Conservation (phyloP, 2,888 invertebrate genomes). For the Caenorhabditis zanzibari region DNA sequence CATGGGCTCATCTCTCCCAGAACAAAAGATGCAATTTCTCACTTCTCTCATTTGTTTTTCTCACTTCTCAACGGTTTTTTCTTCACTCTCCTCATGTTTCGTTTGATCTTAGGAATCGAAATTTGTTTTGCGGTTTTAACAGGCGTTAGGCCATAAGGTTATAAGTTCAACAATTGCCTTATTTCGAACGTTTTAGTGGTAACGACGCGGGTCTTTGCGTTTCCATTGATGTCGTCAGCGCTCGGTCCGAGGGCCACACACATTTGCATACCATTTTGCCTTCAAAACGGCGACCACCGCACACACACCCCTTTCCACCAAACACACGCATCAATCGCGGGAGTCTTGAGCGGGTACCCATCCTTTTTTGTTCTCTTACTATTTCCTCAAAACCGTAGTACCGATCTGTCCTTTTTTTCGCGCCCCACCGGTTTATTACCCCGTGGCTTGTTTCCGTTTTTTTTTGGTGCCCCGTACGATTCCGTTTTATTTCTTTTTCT, state of each 20-base stretch:
- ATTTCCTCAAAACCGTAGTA: constrained; percentile 36
- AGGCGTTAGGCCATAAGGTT: not conserved
- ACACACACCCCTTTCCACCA: constrained; percentile 22
- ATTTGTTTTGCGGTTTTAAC: constrained; percentile 22
- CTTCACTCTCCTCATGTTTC: constrained; percentile 20
- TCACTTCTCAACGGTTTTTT: constrained; percentile 42
- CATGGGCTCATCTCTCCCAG: constrained; percentile 26
- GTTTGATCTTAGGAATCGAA: constrained; percentile 20
- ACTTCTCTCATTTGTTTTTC: constrained; percentile 61
- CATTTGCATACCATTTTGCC: constrained; percentile 64
- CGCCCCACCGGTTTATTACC: constrained; percentile 52
- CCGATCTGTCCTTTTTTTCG: constrained; percentile 38
- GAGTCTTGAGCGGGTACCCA: constrained; percentile 53
- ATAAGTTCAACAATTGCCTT: not conserved
- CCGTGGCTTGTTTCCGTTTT: constrained; percentile 55
- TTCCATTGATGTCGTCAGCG: constrained; percentile 34
- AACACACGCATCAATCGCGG: constrained; percentile 47
- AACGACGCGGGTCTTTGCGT: constrained; percentile 15
- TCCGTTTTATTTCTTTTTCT: constrained; percentile 39
- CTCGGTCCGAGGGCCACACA: constrained; percentile 15
- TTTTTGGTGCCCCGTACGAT: constrained; percentile 45
- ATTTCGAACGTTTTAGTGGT: constrained; percentile 34
- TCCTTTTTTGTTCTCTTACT: constrained; percentile 5
- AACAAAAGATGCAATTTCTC: constrained; percentile 66
- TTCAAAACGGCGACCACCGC: constrained; percentile 39